Evolutionary conservation across 2,888 invertebrate species (phyloP), one percentile per base, ranked within the genome.

Genomic region (Phasia obesa): DNA sequence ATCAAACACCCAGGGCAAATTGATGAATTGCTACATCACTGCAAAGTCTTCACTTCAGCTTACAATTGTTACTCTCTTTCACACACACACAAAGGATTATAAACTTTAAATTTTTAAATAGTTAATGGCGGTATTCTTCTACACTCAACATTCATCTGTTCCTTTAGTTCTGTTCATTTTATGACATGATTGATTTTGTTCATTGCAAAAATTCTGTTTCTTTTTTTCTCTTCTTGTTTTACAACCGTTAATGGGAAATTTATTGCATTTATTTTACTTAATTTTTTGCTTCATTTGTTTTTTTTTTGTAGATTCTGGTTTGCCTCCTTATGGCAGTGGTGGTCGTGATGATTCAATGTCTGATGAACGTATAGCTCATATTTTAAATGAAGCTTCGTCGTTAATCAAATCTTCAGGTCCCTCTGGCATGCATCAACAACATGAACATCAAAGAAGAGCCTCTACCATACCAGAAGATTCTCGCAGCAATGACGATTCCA

Each of bases 311-410:
- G 97, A 97, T 91, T 95, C 96, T 86, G 94, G 94, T 81, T 94
- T 96, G 90, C 94, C 96, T 71, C 94, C 95, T 35, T 97, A 96
- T 90, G 79, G 95, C 69, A 95, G 95, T 65, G 94, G 96, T 38
- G 94, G 96, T 81, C 93, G 95, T 57, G 95, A 96, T 69, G 94
- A 95, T 90, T 94, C 95, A 86, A 94, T 95, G 87, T 97, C 97
- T 31, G 98, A 99, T 89, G 98, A 99, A 88, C 93, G 98, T 85
- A 95, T 99, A 85, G 96, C 96, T 62, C 98, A 98, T 91, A 98
- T 99, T 89, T 94, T 99, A 79, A 96, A 94, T 89, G 98, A 99
- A 89, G 98, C 98, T 23, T 96, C 97, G 69, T 96, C 97, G 87
- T 94, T 97, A 88, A 97, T 98, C 94, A 96, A 96, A 92, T 87